phyloP scores from a whole-genome alignment of 2,888 invertebrate species.

The Protodeltote pygarga region DNA sequence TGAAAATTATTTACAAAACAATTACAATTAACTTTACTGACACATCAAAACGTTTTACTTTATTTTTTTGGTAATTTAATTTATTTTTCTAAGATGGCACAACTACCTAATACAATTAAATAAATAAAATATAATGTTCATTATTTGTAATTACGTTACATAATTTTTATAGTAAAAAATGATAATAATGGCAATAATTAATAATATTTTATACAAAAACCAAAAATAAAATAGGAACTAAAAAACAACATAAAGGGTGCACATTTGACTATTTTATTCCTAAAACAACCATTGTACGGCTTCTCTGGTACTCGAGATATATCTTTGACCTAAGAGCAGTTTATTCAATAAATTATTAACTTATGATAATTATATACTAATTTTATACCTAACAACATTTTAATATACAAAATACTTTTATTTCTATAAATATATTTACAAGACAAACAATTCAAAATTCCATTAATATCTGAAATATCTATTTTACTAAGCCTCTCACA shows the following conservation, averaged over 20 bases:
- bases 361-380: not conserved
- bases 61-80: conserved; percentile 28
- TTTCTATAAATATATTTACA: conserved; percentile 13
- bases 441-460: conserved; percentile 10
- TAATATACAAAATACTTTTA: not conserved
- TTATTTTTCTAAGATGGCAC: conserved; percentile 43
- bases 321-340: too few species aligned
- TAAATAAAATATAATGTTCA: conserved; percentile 1
- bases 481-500: too few species aligned
- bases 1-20: conserved; percentile 14
- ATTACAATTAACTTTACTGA: not conserved
- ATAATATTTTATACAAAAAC: conserved; percentile 3
- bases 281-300: conserved; percentile 1
- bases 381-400: too few species aligned
- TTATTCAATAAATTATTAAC: not conserved
- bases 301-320: too few species aligned
- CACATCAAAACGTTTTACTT: conserved; percentile 7
- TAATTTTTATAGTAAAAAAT: not conserved
- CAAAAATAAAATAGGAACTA: too few species aligned
- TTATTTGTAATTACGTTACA: too few species aligned
- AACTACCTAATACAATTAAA: conserved; percentile 20
- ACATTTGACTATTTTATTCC: too few species aligned
- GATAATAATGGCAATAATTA: not conserved
- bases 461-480: not conserved
- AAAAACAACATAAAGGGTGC: too few species aligned